Evolutionary conservation across 2,113 vertebrate genomes (phyloP), one percentile per base, ranked within the genome.

Genomic region (Eurypyga helias): DNA sequence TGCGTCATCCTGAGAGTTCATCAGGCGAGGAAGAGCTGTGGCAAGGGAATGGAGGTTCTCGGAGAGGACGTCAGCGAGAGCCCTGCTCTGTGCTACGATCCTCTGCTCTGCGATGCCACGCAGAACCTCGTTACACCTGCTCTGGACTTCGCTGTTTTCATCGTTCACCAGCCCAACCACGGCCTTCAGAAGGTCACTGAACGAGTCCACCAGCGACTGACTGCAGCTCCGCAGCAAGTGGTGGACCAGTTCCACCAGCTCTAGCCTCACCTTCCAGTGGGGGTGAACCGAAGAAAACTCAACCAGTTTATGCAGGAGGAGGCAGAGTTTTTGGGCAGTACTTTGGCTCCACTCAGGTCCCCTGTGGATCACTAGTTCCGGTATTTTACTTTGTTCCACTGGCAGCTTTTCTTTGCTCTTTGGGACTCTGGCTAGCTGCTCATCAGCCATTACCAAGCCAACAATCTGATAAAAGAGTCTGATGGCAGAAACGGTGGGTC

Each of bases 241-340:
- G 26, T 98, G 96, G 2, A 98, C 98, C 49, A 99, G 89, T 33
- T 98, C 98, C 38, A 99, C 97, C 87, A 99, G 92, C 84, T 98
- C 98, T 60, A 99, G 94, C 38, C 99, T 98, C 33, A 99, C 99
- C 83, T 98, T 99, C 99, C 99, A 99, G 97, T 99, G 99, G 5
- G 98, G 98, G 87, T 99, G 99, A n/a, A 97, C 97, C 0, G 98
- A 98, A 28, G 98, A 98, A 60, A 97, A 98, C 10, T 98, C 99
- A 43, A 98, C 98, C 13, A 99, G 98, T 93, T 98, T 99, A 62
- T 95, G 97, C 80, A 99, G 95, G 16, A 99, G 98, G 48, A 98
- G 16, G 8, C 85, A 94, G 52, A 99, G 97, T 46, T 98, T 99
- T 55, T 94, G 94, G 0, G 98, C 97, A 2, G 99, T 99, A 52